Evolutionary conservation across 1,140 invertebrate genomes (phyloP), one percentile per base, ranked within the genome.

Genomic region (Ips nitidus): DNA sequence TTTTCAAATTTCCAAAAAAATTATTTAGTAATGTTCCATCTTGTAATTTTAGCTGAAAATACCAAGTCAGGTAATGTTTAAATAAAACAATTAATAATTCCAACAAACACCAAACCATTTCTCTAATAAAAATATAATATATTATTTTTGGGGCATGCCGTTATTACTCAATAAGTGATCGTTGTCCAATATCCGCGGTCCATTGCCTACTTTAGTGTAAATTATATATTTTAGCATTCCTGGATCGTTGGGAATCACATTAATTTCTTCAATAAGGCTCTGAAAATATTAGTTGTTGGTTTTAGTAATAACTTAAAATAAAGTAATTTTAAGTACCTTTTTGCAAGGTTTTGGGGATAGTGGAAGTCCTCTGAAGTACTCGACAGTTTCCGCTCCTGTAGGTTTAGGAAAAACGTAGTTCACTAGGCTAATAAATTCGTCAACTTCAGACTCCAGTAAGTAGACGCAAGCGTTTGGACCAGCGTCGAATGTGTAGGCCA

Each of bases 401-500:
- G 92, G 92, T 65, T 87, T 82, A 52, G 93, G 94, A 75, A 94
- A 95, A 38, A 87, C 85, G 75, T 90, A 76, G 76, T 90, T 85
- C 3, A 95, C 78, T 43, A 91, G 73, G 52, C 85, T 79, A 2
- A 91, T 43, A 40, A 96, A 81, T 77, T 84, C 82, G 2, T 88
- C 80, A 1, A 97, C 87, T 82, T 92, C 84, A 73, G 91, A 83
- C 76, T 94, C 89, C 66, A 94, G 79, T 36, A 97, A 80, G 83
- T 93, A 98, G 0, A 98, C 78, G 79, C 94, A 98, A 3, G 94
- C 95, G 86, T 98, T 99, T 64, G 96, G 94, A 6, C 97, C 97
- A 69, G 97, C 97, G 88, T 99, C 97, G 85, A 96, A 98, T 39
- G 96, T 98, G 79, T 99, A 99, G 2, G 94, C 94, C 2, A 91